phyloP scores from a whole-genome alignment of 2,113 vertebrate genomes.

The Cynopterus brachyotis region DNA sequence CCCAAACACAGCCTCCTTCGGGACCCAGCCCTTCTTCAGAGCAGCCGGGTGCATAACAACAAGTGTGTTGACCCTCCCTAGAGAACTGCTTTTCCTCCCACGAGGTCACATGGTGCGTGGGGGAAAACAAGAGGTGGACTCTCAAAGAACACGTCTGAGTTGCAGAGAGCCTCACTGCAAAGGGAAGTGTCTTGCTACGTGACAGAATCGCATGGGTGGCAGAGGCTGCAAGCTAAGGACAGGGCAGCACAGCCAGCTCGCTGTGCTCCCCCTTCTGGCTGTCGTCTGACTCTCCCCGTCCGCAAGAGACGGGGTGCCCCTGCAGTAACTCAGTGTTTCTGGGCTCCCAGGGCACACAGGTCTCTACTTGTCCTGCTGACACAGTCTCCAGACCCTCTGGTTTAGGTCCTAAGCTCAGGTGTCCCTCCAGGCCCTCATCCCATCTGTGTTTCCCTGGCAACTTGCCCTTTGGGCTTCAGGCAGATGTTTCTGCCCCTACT shows the following conservation, averaged over 20 bases:
- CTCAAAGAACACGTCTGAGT: neutral
- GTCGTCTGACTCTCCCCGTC: neutral
- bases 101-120: neutral
- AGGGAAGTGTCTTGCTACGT: neutral
- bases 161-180: neutral
- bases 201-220: neutral
- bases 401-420: neutral
- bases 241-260: neutral
- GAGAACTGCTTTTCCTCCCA: neutral
- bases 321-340: neutral
- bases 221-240: neutral
- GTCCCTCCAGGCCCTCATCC: neutral
- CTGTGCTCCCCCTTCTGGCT: neutral
- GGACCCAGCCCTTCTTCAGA: neutral
- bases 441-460: fast-evolving
- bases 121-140: neutral
- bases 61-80: neutral
- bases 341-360: neutral
- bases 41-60: too few relatives aligned
- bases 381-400: neutral
- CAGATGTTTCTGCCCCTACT: neutral
- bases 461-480: neutral
- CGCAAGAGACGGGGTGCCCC: neutral
- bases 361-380: neutral
- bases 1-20: neutral